Evolutionary conservation across 2,888 invertebrate species (phyloP), one percentile per base, ranked within the genome.

Genomic region (Dexiosoma caninum): DNA sequence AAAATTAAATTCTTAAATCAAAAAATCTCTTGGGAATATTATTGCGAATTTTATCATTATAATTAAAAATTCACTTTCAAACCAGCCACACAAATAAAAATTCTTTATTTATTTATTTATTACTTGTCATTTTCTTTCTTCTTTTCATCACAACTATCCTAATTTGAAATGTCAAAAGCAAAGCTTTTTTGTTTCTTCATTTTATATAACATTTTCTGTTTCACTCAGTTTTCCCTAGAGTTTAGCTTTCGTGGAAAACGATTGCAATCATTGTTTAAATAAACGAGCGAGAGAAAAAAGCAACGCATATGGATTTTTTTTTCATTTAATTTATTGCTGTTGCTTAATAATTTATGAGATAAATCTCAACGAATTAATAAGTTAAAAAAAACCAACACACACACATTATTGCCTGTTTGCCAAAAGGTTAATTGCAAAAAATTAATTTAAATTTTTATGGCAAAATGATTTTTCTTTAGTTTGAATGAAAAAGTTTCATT

Each of bases 151-250:
- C 46, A 62, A 27, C 40, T 77, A 62, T 55, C 76, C 76, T 37
- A 62, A 69, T 69, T 76, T 69, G 46, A 76, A 67, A 62, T 80
- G 80, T 80, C 80, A 80, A 72, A 76, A 76, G 55, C 71, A 80
- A 80, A 71, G 57, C 53, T 55, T 35, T 62, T 40, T 42, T n/a
- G 16, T 40, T 69, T 51, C n/a, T n/a, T n/a, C n/a, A n/a, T n/a
- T n/a, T 67, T 8, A 12, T 7, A 27, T n/a, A 7, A 53, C 10
- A n/a, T 59, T 37, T 12, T 40, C 27, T 62, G 21, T 37, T 59
- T 35, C 44, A 35, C 23, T 51, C 23, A 69, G 62, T 78, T 74
- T 78, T 78, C 74, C 78, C 78, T 12, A 0, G 71, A 57, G 78
- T 37, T 44, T 30, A 42, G 40, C 46, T 57, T 74, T 62, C 27